These are phyloP conservation scores for Aphidoletes aphidimyza DNA, from an alignment of 2,888 invertebrate genomes.

Conservation along the genomic window DNA sequence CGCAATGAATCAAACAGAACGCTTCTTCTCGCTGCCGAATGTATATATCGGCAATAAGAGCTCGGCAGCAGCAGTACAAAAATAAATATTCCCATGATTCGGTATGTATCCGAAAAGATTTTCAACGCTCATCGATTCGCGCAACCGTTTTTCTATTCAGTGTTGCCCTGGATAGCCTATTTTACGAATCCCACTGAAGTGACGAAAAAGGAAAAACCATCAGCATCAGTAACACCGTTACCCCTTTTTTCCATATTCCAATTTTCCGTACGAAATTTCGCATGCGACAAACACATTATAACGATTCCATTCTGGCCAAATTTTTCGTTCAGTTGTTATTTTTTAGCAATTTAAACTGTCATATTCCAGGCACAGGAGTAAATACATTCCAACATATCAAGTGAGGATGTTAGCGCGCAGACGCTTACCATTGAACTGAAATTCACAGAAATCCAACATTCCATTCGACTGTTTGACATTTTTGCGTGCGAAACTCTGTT, in stretches of 20 bases:
- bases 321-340: not conserved
- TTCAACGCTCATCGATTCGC: constrained; percentile 44
- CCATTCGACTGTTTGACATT: not conserved
- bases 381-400: too few species aligned
- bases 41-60: not conserved
- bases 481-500: not conserved
- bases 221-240: not conserved
- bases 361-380: not conserved
- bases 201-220: not conserved
- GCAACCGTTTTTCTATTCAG: constrained; percentile 17
- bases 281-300: not conserved
- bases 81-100: not conserved
- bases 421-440: not conserved
- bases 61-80: not conserved
- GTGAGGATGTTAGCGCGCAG: not conserved
- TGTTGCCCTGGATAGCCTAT: constrained; percentile 40
- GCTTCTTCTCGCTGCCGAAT: not conserved
- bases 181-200: constrained; percentile 4
- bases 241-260: constrained; percentile 9
- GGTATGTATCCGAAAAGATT: constrained; percentile 20
- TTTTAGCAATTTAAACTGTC: not conserved
- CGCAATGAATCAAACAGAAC: not conserved
- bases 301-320: not conserved
- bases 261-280: not conserved
- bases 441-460: not conserved